A percentile compares a stretch with the other conserved stretches of the same genome.
These are phyloP conservation scores for Myotis pilosus DNA, from an alignment of 2,797 vertebrate genomes.

Conservation along the genomic window DNA sequence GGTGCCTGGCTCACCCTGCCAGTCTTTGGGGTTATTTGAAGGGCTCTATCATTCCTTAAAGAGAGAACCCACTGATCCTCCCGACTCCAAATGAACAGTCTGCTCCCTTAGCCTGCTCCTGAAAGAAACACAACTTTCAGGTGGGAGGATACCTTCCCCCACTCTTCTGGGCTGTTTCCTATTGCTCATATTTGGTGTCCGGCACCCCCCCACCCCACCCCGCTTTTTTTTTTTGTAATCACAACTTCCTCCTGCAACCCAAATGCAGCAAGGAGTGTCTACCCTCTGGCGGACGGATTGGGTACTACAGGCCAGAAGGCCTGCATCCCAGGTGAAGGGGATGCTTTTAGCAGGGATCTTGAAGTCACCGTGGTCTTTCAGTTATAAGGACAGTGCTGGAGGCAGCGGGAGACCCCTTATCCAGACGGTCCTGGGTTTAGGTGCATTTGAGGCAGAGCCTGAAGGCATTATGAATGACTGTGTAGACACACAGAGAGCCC, in stretches of 20 bases:
- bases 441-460: neutral
- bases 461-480: neutral
- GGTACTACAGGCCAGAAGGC: neutral
- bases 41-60: neutral
- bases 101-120: neutral
- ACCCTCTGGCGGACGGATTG: slow-evolving; percentile 46
- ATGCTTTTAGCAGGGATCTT: neutral
- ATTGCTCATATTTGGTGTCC: slow-evolving; percentile 28
- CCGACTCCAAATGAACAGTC: slow-evolving; percentile 30
- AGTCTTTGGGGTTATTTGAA: neutral
- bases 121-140: slow-evolving; percentile 16
- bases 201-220: fast-evolving
- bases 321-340: neutral
- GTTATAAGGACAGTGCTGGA: neutral
- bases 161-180: slow-evolving; percentile 46
- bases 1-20: neutral
- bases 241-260: neutral
- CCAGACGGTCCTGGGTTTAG: neutral
- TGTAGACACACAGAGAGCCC: neutral
- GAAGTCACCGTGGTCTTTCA: neutral
- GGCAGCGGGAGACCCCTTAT: neutral
- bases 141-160: neutral
- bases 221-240: neutral
- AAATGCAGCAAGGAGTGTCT: neutral
- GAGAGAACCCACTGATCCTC: neutral